These are phyloP conservation scores for Cactoblastis cactorum DNA, from an alignment of 2,888 invertebrate genomes.

Conservation along the genomic window DNA sequence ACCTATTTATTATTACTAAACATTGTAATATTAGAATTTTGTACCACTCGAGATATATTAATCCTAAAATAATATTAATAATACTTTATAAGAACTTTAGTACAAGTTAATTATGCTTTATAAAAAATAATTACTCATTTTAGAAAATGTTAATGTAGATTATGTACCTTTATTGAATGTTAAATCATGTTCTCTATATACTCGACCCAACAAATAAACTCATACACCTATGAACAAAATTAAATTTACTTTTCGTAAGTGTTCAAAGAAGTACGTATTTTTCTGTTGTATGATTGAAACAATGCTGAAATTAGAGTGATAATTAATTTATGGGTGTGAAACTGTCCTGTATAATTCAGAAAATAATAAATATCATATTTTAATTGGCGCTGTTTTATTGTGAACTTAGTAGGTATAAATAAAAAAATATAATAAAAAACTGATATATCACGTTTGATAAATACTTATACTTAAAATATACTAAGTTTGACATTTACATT, in stretches of 20 bases:
- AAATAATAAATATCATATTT: conserved; percentile 12
- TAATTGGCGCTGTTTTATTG: not conserved
- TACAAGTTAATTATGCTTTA: conserved; percentile 1
- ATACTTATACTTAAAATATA: too few relatives aligned
- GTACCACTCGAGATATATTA: conserved; percentile 34
- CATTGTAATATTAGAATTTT: conserved; percentile 22
- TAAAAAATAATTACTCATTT: conserved; percentile 17
- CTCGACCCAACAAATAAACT: not conserved
- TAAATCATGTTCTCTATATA: not conserved
- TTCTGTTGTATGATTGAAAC: conserved; percentile 17
- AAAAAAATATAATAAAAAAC: too few relatives aligned
- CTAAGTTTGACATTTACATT: too few relatives aligned
- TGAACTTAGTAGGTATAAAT: too few relatives aligned
- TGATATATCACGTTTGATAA: too few relatives aligned
- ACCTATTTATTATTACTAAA: not conserved
- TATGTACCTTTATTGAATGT: not conserved
- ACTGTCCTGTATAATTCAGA: conserved; percentile 18
- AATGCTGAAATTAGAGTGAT: conserved; percentile 19
- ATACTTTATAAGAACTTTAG: conserved; percentile 5
- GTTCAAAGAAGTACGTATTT: conserved; percentile 15
- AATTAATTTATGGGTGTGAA: conserved; percentile 20
- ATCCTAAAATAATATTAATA: not conserved
- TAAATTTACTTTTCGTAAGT: not conserved
- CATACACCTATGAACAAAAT: not conserved
- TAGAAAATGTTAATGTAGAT: conserved; percentile 14